Evolutionary conservation across 2,797 vertebrate species (phyloP), one percentile per base, ranked within the genome.

Genomic region (Paramormyrops hopkinsi): DNA sequence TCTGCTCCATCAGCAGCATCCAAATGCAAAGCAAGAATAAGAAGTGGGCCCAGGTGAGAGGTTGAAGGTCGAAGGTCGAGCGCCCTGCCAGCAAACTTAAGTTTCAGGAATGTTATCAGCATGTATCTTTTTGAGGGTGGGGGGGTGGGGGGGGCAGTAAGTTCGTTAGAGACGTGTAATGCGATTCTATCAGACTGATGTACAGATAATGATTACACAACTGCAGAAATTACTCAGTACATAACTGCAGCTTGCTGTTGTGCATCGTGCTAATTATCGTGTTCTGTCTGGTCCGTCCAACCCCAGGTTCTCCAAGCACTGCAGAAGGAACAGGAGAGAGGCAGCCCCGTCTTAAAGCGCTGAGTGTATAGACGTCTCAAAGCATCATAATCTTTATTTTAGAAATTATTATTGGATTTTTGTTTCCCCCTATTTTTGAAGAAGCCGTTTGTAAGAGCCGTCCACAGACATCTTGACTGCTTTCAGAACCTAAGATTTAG

Each of bases 1-100:
- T 99, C 83, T 73, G 92, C 22, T 96, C 97, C 92, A 98, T 99
- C 90, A 95, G 97, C 89, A 93, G 95, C 73, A 96, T 98, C n/a
- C 98, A 99, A 95, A 98, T 99, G 98, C 94, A 98, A 92, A 98
- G 98, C 93, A 96, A 97, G 65, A 98, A 97, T 93, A 97, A 97
- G 89, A 98, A 98, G 93, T 99, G 98, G 98, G 95, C 96, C 90
- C 98, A 99, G 97, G 98, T 98, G 91, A 90, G 91, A 50, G 82
- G 82, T 84, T 46, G 2, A 84, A 84, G 82, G 82, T 84, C 82
- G 2, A 84, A 84, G 82, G 82, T 84, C 46, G 19, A 11, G 82
- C 9, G 29, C 29, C 65, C 29, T 73, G 65, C 29, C 29, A 37
- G 65, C 65, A 37, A 14, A 2, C 12, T 33, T 73, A 12, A 12